A percentile compares a stretch with the other conserved stretches of the same genome.
Evolutionary conservation across 2,797 vertebrate genomes (phyloP).

Genomic region (Premnoplex brunnescens): DNA sequence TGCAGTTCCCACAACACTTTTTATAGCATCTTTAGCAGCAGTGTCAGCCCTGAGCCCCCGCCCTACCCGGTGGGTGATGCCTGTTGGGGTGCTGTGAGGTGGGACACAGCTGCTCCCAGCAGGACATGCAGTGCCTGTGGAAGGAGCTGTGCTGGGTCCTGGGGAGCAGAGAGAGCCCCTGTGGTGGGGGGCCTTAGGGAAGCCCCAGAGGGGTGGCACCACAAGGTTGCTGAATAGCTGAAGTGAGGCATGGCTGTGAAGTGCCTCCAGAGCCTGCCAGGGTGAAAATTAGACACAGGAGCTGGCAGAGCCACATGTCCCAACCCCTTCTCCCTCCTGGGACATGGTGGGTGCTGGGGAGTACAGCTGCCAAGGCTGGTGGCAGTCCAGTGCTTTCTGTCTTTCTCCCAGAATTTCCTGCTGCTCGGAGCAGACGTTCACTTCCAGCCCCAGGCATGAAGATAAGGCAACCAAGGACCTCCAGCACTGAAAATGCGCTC

Average conservation of each 20-base stretch:
- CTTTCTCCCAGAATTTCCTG: conserved; percentile 67
- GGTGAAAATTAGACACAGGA: background rate
- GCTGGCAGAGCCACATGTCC: background rate
- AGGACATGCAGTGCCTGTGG: background rate
- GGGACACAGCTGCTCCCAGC: rapidly evolving
- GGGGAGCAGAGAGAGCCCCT: no score
- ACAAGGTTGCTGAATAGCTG: rapidly evolving
- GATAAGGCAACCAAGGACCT: rapidly evolving
- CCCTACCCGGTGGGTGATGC: rapidly evolving
- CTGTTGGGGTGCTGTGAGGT: background rate
- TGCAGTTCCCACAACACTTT: rapidly evolving
- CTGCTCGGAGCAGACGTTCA: conserved; percentile 66
- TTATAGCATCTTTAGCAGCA: background rate
- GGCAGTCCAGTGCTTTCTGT: rapidly evolving
- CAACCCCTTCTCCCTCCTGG: background rate
- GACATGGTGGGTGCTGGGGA: no score
- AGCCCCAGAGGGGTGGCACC: rapidly evolving
- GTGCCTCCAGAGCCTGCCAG: background rate
- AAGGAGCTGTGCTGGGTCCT: background rate
- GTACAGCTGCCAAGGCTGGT: background rate
- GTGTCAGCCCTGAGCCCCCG: rapidly evolving
- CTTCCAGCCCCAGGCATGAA: background rate
- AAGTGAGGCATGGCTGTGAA: background rate
- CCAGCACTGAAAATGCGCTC: background rate
- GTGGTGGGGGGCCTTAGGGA: background rate